Evolutionary conservation across 2,113 vertebrate genomes (phyloP), one percentile per base, ranked within the genome.

Genomic region (Scytalopus superciliaris): DNA sequence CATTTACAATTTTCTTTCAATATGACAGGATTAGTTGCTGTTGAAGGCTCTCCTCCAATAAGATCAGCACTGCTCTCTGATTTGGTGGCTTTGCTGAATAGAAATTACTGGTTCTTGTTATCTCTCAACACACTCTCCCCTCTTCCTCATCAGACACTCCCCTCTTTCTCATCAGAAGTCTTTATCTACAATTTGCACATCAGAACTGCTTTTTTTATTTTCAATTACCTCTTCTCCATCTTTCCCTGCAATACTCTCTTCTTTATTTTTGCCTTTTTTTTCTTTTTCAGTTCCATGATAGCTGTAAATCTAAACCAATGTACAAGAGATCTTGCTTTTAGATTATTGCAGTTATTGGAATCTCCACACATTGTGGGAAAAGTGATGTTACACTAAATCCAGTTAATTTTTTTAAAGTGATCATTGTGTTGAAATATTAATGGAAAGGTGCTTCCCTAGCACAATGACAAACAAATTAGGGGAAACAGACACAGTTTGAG

Each of bases 41-140:
- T 94, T 80, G 94, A 93, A 96, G 79, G 95, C 73, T 87, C 86
- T 97, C 97, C 97, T 96, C 98, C 98, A 98, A 98, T 98, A 94
- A 95, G 92, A 97, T 97, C 56, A 33, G 44, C 87, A 31, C 96
- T 95, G 97, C 92, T 83, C 64, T 97, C 97, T 98, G 98, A 98
- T 98, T 98, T 97, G 98, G 97, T 92, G 91, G 90, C 87, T 94
- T 89, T 91, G 81, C 93, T 92, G 95, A 97, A 98, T 97, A 97
- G 97, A 97, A 83, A 98, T 96, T 96, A 97, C 97, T 97, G 96
- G 82, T 93, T 95, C 94, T 97, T 96, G 94, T 97, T 96, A 96
- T 70, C 95, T 94, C 86, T 92, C 93, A 84, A 93, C 87, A 91
- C 94, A 23, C 52, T 94, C 82, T 76, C 69, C 76, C 12, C 68